These are phyloP conservation scores for Lophura nycthemera DNA, from an alignment of 2,113 vertebrate species.

Conservation along the genomic window DNA sequence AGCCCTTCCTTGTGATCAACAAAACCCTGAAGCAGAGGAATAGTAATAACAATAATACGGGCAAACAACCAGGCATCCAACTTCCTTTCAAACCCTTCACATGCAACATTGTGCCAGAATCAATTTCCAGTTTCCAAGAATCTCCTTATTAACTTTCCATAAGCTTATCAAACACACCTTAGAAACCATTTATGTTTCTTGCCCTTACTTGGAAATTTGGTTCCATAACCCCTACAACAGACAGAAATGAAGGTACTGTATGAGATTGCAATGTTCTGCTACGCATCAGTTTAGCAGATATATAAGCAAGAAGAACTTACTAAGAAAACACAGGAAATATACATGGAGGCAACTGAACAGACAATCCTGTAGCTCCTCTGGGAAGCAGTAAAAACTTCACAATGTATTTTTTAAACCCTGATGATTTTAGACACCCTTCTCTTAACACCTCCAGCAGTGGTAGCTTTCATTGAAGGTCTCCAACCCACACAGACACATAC, in stretches of 20 bases:
- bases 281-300: not conserved
- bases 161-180: not conserved
- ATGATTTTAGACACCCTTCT: not conserved
- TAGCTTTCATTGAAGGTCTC: not conserved
- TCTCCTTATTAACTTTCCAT: not conserved
- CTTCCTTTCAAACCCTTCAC: constrained; percentile 3
- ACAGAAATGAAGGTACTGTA: not conserved
- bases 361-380: not conserved
- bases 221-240: not conserved
- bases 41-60: not conserved
- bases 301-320: not conserved
- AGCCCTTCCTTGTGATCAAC: not conserved
- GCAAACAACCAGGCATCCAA: not conserved
- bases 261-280: not conserved
- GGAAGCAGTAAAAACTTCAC: not conserved
- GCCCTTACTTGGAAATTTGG: not conserved
- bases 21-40: not conserved
- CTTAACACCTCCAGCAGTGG: not conserved
- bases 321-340: not conserved
- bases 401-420: not conserved
- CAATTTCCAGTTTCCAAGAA: constrained; percentile 38
- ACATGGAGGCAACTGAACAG: not conserved
- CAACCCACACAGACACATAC: not conserved
- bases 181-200: constrained; percentile 13
- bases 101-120: not conserved